Conservation (phyloP, 2,797 vertebrate genomes). For the Pangasius macronema region DNA sequence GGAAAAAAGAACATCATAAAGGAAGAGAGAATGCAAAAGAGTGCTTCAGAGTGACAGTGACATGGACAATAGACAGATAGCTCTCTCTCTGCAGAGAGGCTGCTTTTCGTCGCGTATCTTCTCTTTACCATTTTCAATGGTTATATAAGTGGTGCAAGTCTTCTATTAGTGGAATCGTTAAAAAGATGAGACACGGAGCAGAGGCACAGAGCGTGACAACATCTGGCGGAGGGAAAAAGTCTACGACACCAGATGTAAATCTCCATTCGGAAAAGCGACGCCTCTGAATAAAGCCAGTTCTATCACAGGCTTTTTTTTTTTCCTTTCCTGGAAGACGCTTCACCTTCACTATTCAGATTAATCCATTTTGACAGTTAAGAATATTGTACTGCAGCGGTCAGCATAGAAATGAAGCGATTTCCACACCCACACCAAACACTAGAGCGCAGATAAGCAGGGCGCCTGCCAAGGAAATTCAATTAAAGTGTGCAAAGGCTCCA, state of each 20-base stretch:
- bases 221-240: neutral
- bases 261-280: conserved; percentile 27
- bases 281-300: conserved; percentile 46
- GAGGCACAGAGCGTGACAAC: conserved; percentile 7
- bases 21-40: neutral
- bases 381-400: conserved; percentile 54
- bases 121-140: conserved; percentile 23
- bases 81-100: conserved; percentile 9
- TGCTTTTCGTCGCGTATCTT: conserved; percentile 18
- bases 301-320: conserved; percentile 38
- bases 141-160: conserved; percentile 4
- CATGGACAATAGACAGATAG: conserved; percentile 7
- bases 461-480: conserved; percentile 59
- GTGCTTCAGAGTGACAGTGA: conserved; percentile 4
- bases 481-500: conserved; percentile 51
- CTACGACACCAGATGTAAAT: conserved; percentile 29
- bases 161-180: conserved; percentile 43
- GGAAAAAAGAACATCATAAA: neutral
- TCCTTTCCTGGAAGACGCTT: conserved; percentile 32
- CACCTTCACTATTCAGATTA: conserved; percentile 40
- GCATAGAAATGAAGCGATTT: conserved; percentile 59
- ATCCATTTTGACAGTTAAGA: conserved; percentile 57
- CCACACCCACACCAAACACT: conserved; percentile 50
- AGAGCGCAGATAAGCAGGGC: conserved; percentile 44
- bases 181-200: conserved; percentile 8